Conservation (phyloP, 2,113 vertebrate genomes). For the Nicator chloris region DNA sequence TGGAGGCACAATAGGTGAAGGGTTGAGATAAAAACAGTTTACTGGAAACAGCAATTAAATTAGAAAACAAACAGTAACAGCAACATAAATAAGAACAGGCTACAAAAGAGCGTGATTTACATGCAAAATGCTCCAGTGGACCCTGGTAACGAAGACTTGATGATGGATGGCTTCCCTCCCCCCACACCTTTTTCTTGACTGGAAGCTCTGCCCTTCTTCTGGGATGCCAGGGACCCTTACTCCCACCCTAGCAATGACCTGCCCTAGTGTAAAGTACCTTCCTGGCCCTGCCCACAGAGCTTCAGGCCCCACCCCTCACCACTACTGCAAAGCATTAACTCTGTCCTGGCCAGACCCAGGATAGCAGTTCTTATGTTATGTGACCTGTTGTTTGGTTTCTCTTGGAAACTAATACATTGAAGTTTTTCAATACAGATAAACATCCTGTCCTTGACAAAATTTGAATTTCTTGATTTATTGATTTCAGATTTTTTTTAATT, state of each 20-base stretch:
- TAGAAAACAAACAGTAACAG: not conserved
- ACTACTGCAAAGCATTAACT: not conserved
- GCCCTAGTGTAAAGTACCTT: not conserved
- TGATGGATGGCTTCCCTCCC: not conserved
- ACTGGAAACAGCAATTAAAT: not conserved
- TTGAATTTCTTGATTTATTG: not conserved
- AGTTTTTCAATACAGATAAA: not conserved
- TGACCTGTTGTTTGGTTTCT: not conserved
- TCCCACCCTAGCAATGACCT: not conserved
- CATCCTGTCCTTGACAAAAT: not conserved
- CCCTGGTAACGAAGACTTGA: not conserved
- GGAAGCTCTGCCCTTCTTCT: not conserved
- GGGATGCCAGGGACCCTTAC: not conserved
- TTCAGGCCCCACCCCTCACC: not conserved
- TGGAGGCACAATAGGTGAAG: not conserved
- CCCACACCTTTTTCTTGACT: not conserved
- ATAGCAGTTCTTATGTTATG: not conserved
- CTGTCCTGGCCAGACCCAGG: not conserved
- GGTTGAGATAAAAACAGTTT: not conserved
- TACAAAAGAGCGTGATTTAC: not conserved
- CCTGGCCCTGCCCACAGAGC: not conserved
- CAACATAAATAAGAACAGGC: not conserved
- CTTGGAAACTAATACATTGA: not conserved
- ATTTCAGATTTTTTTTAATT: not conserved
- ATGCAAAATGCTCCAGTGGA: not conserved